phyloP scores from a whole-genome alignment of 2,113 vertebrate species.

The Phaethornis superciliosus region DNA sequence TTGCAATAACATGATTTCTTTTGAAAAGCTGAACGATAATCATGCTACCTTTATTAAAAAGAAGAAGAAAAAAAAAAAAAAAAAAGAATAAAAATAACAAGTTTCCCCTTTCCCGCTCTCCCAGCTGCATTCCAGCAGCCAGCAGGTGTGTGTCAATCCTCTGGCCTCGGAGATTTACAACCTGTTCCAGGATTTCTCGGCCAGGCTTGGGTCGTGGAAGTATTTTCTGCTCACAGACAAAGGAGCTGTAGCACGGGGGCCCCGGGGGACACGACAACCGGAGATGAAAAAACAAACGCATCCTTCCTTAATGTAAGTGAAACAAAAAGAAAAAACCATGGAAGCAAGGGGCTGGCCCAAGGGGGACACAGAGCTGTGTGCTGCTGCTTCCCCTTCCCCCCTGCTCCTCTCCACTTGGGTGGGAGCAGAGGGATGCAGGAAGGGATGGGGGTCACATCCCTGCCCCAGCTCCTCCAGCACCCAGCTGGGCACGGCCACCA shows the following conservation, averaged over 20 bases:
- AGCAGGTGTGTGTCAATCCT: slow-evolving; percentile 62
- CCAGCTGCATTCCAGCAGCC: slow-evolving; percentile 60
- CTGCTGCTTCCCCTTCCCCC: not conserved
- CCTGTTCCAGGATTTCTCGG: slow-evolving; percentile 51
- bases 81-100: not conserved
- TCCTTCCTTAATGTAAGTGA: not conserved
- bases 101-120: not conserved
- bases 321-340: not conserved
- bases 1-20: not conserved
- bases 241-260: not conserved
- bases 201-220: slow-evolving; percentile 22
- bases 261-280: slow-evolving; percentile 38
- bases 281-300: slow-evolving; percentile 39
- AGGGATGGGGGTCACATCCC: not conserved
- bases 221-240: slow-evolving; percentile 64
- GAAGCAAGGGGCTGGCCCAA: not conserved
- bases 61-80: not conserved
- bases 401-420: not conserved
- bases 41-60: slow-evolving; percentile 43
- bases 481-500: not conserved
- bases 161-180: slow-evolving; percentile 61
- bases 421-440: not conserved
- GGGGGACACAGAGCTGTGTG: not conserved
- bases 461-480: not conserved
- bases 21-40: slow-evolving; percentile 22